Evolutionary conservation across 2,888 invertebrate genomes (phyloP).

Genomic region (Drosophila neotestacea): DNA sequence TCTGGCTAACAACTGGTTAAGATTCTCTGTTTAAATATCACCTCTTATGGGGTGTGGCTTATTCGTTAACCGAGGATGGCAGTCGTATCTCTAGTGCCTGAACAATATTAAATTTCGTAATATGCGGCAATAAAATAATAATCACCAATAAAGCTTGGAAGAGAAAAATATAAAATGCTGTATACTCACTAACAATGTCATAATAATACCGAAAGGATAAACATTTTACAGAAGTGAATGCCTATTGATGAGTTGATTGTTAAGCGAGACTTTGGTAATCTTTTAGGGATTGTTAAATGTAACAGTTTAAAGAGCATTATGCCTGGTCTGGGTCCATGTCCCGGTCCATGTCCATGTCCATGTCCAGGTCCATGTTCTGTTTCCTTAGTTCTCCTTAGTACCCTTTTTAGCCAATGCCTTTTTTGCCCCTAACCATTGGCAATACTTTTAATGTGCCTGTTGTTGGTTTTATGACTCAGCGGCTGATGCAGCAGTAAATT

Average conservation of each 20-base stretch:
- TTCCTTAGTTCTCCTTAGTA: conserved; percentile 14
- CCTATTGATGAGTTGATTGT: conserved; percentile 21
- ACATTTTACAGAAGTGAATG: conserved; percentile 12
- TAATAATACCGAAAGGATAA: conserved; percentile 23
- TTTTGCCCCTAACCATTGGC: conserved; percentile 34
- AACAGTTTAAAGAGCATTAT: conserved; percentile 47
- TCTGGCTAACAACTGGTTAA: background rate
- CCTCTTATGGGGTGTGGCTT: background rate
- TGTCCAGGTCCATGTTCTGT: background rate
- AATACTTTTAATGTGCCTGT: conserved; percentile 68
- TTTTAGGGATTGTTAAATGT: conserved; percentile 43
- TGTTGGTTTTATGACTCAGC: conserved; percentile 76
- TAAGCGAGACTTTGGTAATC: conserved; percentile 32
- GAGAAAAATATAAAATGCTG: conserved; percentile 6
- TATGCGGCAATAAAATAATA: conserved; percentile 32
- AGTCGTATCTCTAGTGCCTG: conserved; percentile 1
- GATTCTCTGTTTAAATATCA: background rate
- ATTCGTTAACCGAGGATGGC: background rate
- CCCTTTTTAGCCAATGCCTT: conserved; percentile 1
- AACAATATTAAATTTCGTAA: conserved; percentile 19
- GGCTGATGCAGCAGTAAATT: conserved; percentile 77
- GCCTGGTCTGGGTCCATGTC: conserved; percentile 7
- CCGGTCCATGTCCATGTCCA: background rate
- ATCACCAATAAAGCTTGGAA: conserved; percentile 26
- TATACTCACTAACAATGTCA: conserved; percentile 17